Percentiles rank a stretch among this genome's conserved stretches.
phyloP scores from a whole-genome alignment of 2,888 invertebrate species.

The Metallyticus violacea region DNA sequence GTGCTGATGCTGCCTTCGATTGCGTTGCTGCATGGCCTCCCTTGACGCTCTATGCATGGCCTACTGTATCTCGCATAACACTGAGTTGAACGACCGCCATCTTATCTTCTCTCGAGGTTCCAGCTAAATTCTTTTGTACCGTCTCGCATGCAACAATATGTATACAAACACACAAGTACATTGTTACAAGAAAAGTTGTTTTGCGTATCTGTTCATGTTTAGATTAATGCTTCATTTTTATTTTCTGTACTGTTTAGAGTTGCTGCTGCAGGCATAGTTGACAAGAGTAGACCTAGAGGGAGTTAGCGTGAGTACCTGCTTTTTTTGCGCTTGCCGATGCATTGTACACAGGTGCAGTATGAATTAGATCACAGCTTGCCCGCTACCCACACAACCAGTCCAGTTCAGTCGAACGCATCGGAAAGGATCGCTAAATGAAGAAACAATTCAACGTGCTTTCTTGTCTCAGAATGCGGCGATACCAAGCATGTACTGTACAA shows the following conservation, averaged over 20 bases:
- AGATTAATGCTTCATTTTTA: not conserved
- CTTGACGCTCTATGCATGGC: slow-evolving; percentile 25
- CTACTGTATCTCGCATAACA: slow-evolving; percentile 5
- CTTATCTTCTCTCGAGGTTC: slow-evolving; percentile 31
- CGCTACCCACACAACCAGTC: not conserved
- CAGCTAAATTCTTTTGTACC: not conserved
- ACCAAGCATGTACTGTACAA: not conserved
- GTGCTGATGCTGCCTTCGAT: slow-evolving; percentile 30
- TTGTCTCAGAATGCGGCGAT: not conserved
- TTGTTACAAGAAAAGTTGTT: not conserved
- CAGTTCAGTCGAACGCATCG: not conserved
- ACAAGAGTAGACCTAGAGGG: slow-evolving; percentile 8
- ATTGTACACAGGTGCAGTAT: not conserved
- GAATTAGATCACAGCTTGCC: not conserved
- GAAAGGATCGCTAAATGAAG: not conserved
- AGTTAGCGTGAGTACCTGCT: slow-evolving; percentile 6
- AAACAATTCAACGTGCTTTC: not conserved
- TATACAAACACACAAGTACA: not conserved
- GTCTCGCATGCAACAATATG: not conserved
- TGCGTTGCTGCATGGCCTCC: slow-evolving; percentile 23
- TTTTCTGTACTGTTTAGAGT: not conserved
- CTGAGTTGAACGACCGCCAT: slow-evolving; percentile 33
- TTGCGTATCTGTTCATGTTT: not conserved
- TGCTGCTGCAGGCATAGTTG: not conserved
- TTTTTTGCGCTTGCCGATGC: slow-evolving; percentile 8